Evolutionary conservation across 2,888 invertebrate species (phyloP), one percentile per base, ranked within the genome.

Genomic region (Ophraella communa): DNA sequence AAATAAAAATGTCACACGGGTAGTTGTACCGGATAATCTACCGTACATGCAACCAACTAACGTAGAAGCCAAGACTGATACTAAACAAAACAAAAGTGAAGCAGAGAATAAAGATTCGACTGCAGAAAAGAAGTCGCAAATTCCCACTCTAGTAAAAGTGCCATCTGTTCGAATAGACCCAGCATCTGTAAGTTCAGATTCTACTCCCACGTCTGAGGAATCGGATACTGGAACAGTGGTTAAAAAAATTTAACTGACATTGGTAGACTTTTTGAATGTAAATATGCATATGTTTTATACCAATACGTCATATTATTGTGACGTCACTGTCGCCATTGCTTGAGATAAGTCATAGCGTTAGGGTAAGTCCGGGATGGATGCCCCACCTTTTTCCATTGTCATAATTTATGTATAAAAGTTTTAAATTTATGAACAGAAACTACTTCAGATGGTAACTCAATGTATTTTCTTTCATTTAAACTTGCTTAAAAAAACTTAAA

Each of bases 111-210:
- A 14, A 20, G 39, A 39, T 3, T 11, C 0, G n/a, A n/a, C 4
- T 14, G 14, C 5, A 4, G 51, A 35, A 58, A 81, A 79, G 59
- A 75, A 74, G 14, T 80, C 82, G 3, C 80, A 79, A 65, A 82
- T 82, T 59, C 82, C 83, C 1, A 81, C 78, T 14, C 72, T 78
- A 8, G 71, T 77, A 1, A 81, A 79, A 67, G 74, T 66, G 68
- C 69, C 74, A 1, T 74, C 73, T 62, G 53, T 68, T 10, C 73
- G 72, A 66, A 42, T 71, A 11, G 76, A 73, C 49, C 80, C 80
- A 62, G 77, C 76, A 27, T 76, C 75, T 1, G 86, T 87, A 8
- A 86, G 85, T 77, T 87, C 87, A 7, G 87, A 87, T 66, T 88
- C 88, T 1, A 86, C 86, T 74, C 74, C 75, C 11, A 79, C 82